Evolutionary conservation across 2,888 invertebrate genomes (phyloP).

Genomic region (Erpobdella octoculata): DNA sequence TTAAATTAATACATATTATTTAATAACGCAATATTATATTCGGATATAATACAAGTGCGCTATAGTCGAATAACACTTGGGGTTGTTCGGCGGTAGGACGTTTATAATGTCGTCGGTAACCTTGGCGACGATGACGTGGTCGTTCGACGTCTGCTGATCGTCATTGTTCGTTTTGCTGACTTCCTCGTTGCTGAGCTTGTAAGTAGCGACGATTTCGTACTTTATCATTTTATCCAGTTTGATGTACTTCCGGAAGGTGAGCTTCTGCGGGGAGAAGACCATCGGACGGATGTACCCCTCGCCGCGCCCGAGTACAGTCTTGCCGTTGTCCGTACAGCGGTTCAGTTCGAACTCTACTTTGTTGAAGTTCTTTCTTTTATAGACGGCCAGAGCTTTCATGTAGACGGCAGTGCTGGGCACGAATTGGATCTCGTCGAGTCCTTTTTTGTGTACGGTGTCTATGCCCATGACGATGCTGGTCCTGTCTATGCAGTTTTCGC

Average conservation of each 20-base stretch:
- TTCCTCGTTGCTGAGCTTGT: neutral
- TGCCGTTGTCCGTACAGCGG: neutral
- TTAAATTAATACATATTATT: too few relatives aligned
- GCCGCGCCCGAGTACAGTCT: neutral
- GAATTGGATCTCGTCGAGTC: neutral
- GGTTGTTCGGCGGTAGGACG: neutral
- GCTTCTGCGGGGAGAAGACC: too few relatives aligned
- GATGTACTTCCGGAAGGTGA: neutral
- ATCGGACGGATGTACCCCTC: too few relatives aligned
- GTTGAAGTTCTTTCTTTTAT: neutral
- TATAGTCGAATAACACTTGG: too few relatives aligned
- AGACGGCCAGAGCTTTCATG: neutral
- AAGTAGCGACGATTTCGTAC: neutral
- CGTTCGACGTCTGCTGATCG: neutral
- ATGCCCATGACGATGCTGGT: neutral
- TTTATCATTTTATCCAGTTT: neutral
- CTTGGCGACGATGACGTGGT: neutral
- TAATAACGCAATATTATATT: too few relatives aligned
- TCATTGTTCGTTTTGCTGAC: neutral
- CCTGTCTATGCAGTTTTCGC: neutral
- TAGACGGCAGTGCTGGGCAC: neutral
- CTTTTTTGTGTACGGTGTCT: neutral
- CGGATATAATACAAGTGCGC: too few relatives aligned
- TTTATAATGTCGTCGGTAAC: neutral
- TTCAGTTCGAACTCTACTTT: neutral